Percentiles rank a stretch among this genome's conserved stretches.
These are phyloP conservation scores for Siphamia tubifer DNA, from an alignment of 2,113 vertebrate genomes.

Conservation along the genomic window DNA sequence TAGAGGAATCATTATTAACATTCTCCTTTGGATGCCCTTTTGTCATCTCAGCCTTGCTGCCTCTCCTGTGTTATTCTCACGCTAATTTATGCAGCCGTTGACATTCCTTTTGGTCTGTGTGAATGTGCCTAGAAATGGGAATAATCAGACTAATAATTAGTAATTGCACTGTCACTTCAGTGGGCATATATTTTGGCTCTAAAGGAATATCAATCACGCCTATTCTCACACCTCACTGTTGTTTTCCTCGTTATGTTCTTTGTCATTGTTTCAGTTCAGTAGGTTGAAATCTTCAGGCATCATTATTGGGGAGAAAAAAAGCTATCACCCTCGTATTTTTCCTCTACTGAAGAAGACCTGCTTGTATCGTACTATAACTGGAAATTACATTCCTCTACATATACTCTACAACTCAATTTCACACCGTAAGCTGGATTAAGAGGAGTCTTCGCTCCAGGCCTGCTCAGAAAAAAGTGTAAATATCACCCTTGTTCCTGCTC, in stretches of 20 bases:
- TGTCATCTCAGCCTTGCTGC: slow-evolving; percentile 67
- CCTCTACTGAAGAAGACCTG: slow-evolving; percentile 14
- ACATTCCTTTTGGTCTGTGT: slow-evolving; percentile 59
- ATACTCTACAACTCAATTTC: slow-evolving; percentile 63
- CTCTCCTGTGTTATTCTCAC: slow-evolving; percentile 58
- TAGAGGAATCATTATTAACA: slow-evolving; percentile 84
- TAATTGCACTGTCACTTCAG: slow-evolving; percentile 46
- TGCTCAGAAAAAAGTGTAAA: slow-evolving; percentile 68
- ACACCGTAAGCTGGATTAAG: slow-evolving; percentile 72
- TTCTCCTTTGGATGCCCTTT: slow-evolving; percentile 85
- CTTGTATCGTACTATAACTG: slow-evolving; percentile 24
- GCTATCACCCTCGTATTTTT: slow-evolving; percentile 4
- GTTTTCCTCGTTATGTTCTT: slow-evolving; percentile 16
- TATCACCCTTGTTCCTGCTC: slow-evolving; percentile 71
- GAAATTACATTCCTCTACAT: slow-evolving; percentile 61
- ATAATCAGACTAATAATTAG: slow-evolving; percentile 72
- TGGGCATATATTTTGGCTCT: slow-evolving; percentile 48
- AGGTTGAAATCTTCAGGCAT: not conserved
- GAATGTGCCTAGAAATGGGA: slow-evolving; percentile 60
- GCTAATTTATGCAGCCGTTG: slow-evolving; percentile 68
- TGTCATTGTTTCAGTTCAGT: not conserved
- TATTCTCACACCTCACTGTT: slow-evolving; percentile 26
- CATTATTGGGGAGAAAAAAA: not conserved
- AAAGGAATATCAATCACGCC: slow-evolving; percentile 28
- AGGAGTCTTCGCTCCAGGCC: slow-evolving; percentile 64